Evolutionary conservation across 2,113 vertebrate species (phyloP).

Genomic region (Eleginops maclovinus): DNA sequence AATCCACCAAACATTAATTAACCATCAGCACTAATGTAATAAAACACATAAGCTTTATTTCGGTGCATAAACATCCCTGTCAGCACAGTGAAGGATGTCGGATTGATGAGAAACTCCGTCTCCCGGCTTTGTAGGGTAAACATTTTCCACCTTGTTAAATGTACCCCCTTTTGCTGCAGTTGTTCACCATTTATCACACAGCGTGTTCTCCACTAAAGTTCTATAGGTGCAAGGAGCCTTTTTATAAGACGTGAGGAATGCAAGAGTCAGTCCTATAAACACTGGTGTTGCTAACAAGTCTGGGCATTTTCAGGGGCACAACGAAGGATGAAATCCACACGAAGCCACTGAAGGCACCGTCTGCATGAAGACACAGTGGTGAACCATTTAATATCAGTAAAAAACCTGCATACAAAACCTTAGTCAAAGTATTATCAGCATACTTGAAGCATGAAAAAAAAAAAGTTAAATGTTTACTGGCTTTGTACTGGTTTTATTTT

Average conservation of each 20-base stretch:
- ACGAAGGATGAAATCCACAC: neutral
- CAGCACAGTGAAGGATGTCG: neutral
- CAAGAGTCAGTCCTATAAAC: slow-evolving; percentile 58
- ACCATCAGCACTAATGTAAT: slow-evolving; percentile 15
- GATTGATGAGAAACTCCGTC: slow-evolving; percentile 23
- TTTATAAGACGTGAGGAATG: slow-evolving; percentile 67
- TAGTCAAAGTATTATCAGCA: no score
- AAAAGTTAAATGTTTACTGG: no score
- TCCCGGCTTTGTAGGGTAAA: slow-evolving; percentile 49
- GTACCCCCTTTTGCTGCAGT: slow-evolving; percentile 41
- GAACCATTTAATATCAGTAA: neutral
- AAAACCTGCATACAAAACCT: no score
- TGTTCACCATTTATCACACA: slow-evolving; percentile 54
- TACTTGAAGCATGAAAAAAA: neutral
- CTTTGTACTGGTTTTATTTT: no score
- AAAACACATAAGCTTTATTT: slow-evolving; percentile 22
- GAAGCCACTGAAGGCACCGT: fast-evolving
- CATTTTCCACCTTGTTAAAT: slow-evolving; percentile 72
- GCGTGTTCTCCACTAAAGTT: slow-evolving; percentile 27
- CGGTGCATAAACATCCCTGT: slow-evolving; percentile 10
- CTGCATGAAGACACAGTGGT: neutral
- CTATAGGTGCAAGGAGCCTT: slow-evolving; percentile 37
- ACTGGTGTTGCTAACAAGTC: slow-evolving; percentile 52
- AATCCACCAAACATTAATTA: slow-evolving; percentile 4
- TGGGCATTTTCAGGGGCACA: slow-evolving; percentile 56